Base-by-base conservation (phyloP, 2,113 vertebrate genomes). In the Alouatta palliata region DNA sequence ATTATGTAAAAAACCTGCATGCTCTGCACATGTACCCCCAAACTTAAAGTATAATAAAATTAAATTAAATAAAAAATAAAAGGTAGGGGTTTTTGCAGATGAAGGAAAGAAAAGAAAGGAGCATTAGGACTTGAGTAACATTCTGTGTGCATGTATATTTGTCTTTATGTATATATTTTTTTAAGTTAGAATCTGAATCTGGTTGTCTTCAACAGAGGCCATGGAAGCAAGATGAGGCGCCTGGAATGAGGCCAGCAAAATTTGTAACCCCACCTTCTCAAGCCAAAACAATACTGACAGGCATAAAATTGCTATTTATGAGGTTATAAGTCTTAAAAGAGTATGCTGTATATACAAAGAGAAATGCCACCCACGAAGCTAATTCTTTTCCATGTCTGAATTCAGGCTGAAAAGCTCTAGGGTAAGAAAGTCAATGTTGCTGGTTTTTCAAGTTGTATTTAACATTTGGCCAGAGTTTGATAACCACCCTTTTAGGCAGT, bases 271-370 rank as follows among this genome's bases (percentile, higher is more conserved):
- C 27, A 71, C 56, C 90, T 81, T 93, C 77, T 90, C 80, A 94
- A 71, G 40, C 40, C 71, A 52, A 95, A 95, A 90, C 84, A 84
- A 47, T 70, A 83, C 70, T 76, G 97, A 95, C 90, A 87, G 25
- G 92, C 94, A 76, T 90, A 87, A 71, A 66, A 96, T 84, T 58
- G 37, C 92, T 94, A 87, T 81, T 96, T 96, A 95, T 85, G 84
- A 96, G 87, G 49, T 66, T 87, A 14, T 94, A 87, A 76, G 25
- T 87, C 90, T 68, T 96, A 81, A 92, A 94, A 80, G 76, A 68
- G 70, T 64, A 87, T 64, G 75, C 2, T 66, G 20, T 87, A n/a
- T 71, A 54, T 54, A 85, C 56, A 92, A 71, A 95, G 64, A 64
- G 87, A 96, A 91, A 89, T 58, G 52, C 92, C 96, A 96, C 96